Evolutionary conservation across 2,797 vertebrate genomes (phyloP).

Genomic region (Craterocephalus amniculus): DNA sequence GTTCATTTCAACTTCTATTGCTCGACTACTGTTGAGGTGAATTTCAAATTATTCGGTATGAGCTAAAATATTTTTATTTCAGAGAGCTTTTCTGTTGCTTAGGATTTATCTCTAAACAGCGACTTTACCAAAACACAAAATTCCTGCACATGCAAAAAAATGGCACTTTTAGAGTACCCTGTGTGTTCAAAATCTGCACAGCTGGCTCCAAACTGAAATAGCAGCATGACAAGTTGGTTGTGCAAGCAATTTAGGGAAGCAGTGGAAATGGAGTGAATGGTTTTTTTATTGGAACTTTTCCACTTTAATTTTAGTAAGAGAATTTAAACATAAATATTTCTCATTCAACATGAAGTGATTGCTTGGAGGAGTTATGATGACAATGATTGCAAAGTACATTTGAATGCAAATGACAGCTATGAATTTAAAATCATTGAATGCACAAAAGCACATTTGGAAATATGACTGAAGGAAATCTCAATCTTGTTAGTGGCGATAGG

Average conservation of each 20-base stretch:
- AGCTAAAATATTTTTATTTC: too few relatives aligned
- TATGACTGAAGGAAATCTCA: constrained; percentile 67
- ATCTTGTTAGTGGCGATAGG: constrained; percentile 77
- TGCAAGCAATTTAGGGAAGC: not conserved
- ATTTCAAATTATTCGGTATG: too few relatives aligned
- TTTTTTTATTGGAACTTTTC: not conserved
- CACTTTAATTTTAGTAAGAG: constrained; percentile 17
- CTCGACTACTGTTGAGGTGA: too few relatives aligned
- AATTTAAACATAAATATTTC: constrained; percentile 22
- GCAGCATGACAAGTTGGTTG: too few relatives aligned
- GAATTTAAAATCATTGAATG: constrained; percentile 54
- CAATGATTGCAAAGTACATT: constrained; percentile 51
- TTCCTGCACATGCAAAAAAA: not conserved
- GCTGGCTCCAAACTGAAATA: not conserved
- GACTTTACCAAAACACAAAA: too few relatives aligned
- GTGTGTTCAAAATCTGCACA: not conserved
- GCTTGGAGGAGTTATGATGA: constrained; percentile 39
- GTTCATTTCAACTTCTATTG: too few relatives aligned
- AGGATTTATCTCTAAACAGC: too few relatives aligned
- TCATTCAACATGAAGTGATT: constrained; percentile 47
- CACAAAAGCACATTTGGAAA: constrained; percentile 64
- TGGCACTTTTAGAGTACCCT: not conserved
- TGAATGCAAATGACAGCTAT: constrained; percentile 67
- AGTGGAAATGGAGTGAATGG: not conserved
- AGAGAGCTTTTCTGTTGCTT: too few relatives aligned